phyloP scores from a whole-genome alignment of 2,113 vertebrate genomes.

The Coryphaenoides rupestris region DNA sequence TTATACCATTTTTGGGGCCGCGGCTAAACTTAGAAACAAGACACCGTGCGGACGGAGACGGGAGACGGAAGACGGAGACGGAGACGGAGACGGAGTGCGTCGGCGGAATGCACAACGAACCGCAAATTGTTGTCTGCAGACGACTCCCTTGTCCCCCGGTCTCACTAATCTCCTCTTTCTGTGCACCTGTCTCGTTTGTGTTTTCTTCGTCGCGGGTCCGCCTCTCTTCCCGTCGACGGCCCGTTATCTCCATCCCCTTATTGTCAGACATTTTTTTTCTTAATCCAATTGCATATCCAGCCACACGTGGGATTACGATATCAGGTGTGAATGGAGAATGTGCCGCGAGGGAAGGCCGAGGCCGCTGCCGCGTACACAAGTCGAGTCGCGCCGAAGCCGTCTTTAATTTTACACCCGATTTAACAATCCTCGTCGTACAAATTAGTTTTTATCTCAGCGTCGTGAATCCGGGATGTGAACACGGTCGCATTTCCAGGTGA shows the following conservation, averaged over 20 bases:
- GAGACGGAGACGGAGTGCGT: not conserved
- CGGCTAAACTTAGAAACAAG: slow-evolving; percentile 34
- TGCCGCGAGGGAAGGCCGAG: slow-evolving; percentile 5
- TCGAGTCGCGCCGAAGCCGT: slow-evolving; percentile 32
- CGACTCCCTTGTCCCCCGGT: too few species aligned
- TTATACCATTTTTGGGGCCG: slow-evolving; percentile 37
- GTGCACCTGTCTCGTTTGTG: too few species aligned
- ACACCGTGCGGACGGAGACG: slow-evolving; percentile 8
- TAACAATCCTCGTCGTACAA: slow-evolving; percentile 35
- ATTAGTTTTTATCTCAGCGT: slow-evolving; percentile 33
- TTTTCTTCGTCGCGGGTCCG: too few species aligned
- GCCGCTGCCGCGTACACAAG: slow-evolving; percentile 27
- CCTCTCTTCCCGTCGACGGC: too few species aligned
- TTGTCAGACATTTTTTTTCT: too few species aligned
- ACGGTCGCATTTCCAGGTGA: not conserved
- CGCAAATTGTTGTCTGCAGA: too few species aligned
- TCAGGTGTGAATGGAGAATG: slow-evolving; percentile 1
- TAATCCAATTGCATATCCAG: too few species aligned
- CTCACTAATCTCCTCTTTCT: too few species aligned
- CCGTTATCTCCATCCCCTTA: too few species aligned
- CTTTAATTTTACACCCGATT: slow-evolving; percentile 31
- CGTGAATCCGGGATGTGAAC: slow-evolving; percentile 6
- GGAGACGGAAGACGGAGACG: not conserved
- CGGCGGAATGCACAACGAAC: not conserved
- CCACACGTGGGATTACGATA: too few species aligned